phyloP scores from a whole-genome alignment of 2,888 invertebrate genomes.

The Hypomecis punctinalis region DNA sequence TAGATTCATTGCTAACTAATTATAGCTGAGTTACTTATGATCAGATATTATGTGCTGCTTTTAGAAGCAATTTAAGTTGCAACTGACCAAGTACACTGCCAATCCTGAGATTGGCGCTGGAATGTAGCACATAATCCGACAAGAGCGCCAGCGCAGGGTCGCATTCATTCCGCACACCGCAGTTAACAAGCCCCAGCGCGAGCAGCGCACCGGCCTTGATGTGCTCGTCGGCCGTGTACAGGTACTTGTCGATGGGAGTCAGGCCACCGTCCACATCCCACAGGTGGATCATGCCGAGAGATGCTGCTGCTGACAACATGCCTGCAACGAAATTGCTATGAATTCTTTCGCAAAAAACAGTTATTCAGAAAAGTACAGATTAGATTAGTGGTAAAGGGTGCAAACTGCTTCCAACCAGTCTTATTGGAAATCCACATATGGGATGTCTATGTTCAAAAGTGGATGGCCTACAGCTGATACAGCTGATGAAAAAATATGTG shows the following conservation, averaged over 20 bases:
- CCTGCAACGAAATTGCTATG: conserved; percentile 66
- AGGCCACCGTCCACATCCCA: conserved; percentile 99
- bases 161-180: conserved; percentile 98
- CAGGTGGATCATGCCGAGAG: conserved; percentile 96
- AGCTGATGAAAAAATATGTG: too few species aligned
- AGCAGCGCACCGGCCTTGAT: conserved; percentile 98
- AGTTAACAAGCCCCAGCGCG: conserved; percentile 98
- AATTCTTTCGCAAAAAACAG: background rate
- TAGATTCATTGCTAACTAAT: too few species aligned
- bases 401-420: too few species aligned
- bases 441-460: too few species aligned
- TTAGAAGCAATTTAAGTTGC: too few species aligned
- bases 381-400: too few species aligned
- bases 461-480: too few species aligned
- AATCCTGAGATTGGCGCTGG: conserved; percentile 92
- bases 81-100: conserved; percentile 89
- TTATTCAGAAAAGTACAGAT: too few species aligned
- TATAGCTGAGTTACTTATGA: too few species aligned
- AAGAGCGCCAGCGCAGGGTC: conserved; percentile 98
- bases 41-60: too few species aligned
- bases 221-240: conserved; percentile 97
- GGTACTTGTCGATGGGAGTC: conserved; percentile 98
- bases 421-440: too few species aligned
- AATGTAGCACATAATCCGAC: conserved; percentile 96
- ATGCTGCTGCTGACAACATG: conserved; percentile 98